Evolutionary conservation across 2,888 invertebrate species (phyloP).

Genomic region (Aethes cnicana): DNA sequence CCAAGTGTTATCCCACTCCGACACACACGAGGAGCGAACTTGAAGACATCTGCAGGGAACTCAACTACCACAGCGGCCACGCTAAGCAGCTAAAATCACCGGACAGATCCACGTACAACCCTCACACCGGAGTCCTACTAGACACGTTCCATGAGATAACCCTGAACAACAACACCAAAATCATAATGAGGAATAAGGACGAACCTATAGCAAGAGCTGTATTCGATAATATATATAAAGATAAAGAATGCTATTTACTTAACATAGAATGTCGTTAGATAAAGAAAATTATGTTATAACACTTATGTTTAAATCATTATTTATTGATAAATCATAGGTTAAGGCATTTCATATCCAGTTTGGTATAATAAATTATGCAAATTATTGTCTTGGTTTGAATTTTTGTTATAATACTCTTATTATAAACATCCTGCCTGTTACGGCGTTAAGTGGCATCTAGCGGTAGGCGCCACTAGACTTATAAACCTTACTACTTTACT

Average conservation of each 20-base stretch:
- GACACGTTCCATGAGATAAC: constrained; percentile 63
- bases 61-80: constrained; percentile 83
- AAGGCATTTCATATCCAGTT: too few species aligned
- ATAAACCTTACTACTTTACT: background rate
- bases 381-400: too few species aligned
- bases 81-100: constrained; percentile 64
- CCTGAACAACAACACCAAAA: constrained; percentile 64
- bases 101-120: constrained; percentile 43
- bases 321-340: too few species aligned
- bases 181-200: constrained; percentile 64
- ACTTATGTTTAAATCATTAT: too few species aligned
- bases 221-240: constrained; percentile 40
- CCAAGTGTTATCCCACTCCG: constrained; percentile 84
- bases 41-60: constrained; percentile 83
- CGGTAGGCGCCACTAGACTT: background rate
- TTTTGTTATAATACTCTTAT: background rate
- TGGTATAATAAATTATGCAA: too few species aligned
- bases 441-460: constrained; percentile 19
- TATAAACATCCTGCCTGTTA: background rate
- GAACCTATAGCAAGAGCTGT: constrained; percentile 61
- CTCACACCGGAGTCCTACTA: constrained; percentile 54
- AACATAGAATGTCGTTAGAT: constrained; percentile 72
- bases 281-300: background rate
- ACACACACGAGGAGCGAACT: constrained; percentile 78
- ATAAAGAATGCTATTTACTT: constrained; percentile 66